Base-by-base conservation (phyloP, 2,888 invertebrate genomes). In the Cantharis rustica region DNA sequence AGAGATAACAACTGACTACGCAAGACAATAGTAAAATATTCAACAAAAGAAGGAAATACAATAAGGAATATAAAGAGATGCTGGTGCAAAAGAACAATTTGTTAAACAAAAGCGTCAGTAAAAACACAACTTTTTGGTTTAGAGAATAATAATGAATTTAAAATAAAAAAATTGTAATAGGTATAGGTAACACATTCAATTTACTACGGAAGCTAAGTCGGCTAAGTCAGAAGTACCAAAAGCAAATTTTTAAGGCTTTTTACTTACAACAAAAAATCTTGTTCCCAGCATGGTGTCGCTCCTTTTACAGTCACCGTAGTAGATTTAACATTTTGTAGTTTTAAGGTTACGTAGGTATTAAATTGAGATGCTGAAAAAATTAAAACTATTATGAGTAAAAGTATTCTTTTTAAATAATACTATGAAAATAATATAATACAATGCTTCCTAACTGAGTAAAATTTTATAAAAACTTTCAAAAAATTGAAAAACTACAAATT, bases 251-350 rank as follows among this genome's bases (percentile, higher is more conserved):
- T n/a, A 47, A n/a, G 47, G 2, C 47, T 47, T 47, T 47, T 47
- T 75, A 95, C 97, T 96, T 91, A 98, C 98, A 98, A 98, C 88
- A 98, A 93, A 92, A 98, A 98, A 91, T 98, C 98, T 91, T 98
- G 98, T 90, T 98, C 98, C 98, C 98, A 98, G 89, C 95, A 95
- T 88, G 98, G 98, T 90, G 95, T 94, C 88, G 94, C 93, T 87
- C 98, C 98, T 92, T 97, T 97, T 84, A 98, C 98, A 86, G 97
- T 96, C 86, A 97, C 96, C 86, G 98, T 98, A 83, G 98, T 98
- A 80, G 98, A 97, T 91, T 98, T 98, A 87, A 98, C 98, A 93
- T 97, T 98, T 90, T 98, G 98, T 83, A 98, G 93, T 89, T 98
- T 98, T 86, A 98, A 92, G 83, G 97, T 97, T 88, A 97, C 97